Evolutionary conservation across 1,140 invertebrate species (phyloP), one percentile per base, ranked within the genome.

Genomic region (Harlomillsia oculata): DNA sequence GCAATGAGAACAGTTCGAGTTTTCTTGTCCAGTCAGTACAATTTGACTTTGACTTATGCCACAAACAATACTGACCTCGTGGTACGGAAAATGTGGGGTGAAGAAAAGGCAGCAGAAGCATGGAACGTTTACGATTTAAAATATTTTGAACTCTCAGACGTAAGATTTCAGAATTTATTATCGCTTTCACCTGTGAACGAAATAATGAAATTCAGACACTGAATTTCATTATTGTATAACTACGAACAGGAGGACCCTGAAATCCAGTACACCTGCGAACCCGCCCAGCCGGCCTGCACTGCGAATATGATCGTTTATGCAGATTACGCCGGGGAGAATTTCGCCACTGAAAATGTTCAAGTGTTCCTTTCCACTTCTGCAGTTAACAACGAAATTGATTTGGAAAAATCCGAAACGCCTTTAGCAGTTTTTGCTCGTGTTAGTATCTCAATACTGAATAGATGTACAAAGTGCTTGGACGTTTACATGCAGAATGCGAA

Each of bases 311-410:
- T 54, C 4, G 45, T 34, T 11, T 41, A 49, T 36, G 58, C 25
- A 6, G 2, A 26, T 0, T 51, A 37, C 18, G 23, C 26, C 11
- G 28, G 25, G 11, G 39, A 43, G 23, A 21, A 29, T 9, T 44
- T 16, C 23, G 6, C 13, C 6, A 21, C 34, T 11, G 32, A 54
- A 2, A 23, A 14, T 0, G 29, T 55, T 20, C 25, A 44, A 29
- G 26, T 53, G 11, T 26, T 41, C 46, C 23, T 60, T 26, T 54
- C 30, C 2, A 60, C 58, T 13, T 55, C 58, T n/a, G 53, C 53
- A 0, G 37, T 53, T 16, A 21, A 55, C 26, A 37, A 41, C 18
- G 28, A 9, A 6, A n/a, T 56, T 4, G 44, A 56, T 36, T 25
- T 56, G 44, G 41, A 40, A 5, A 32, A 28, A 3, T 3, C 45